Conservation (phyloP, 2,888 invertebrate genomes). For the Alloplasta piceator region DNA sequence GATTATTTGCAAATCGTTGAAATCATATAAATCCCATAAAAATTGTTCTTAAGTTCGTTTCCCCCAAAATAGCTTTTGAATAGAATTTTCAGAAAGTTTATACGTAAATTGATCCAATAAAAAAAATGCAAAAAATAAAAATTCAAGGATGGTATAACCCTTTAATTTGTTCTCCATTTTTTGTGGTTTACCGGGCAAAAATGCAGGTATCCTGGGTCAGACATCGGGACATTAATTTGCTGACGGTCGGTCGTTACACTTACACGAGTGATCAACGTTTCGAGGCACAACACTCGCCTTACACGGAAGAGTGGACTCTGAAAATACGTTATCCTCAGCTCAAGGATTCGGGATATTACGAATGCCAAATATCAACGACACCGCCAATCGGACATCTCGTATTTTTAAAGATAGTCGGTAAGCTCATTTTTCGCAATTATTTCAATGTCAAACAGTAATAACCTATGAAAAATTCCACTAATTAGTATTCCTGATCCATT, state of each 20-base stretch:
- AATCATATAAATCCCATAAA: too few species aligned
- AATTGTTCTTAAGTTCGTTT: too few species aligned
- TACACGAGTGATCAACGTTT: conserved; percentile 94
- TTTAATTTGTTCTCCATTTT: conserved; percentile 25
- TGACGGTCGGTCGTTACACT: conserved; percentile 90
- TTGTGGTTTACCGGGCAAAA: too few species aligned
- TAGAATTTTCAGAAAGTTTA: too few species aligned
- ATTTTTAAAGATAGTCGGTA: conserved; percentile 92
- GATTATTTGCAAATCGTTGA: too few species aligned
- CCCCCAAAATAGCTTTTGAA: too few species aligned
- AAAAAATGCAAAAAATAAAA: too few species aligned
- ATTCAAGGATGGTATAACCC: background rate
- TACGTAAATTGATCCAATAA: too few species aligned
- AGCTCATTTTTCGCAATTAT: conserved; percentile 79
- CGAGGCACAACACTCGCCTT: conserved; percentile 93
- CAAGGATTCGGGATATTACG: conserved; percentile 92
- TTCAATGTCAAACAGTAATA: background rate
- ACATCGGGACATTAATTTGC: conserved; percentile 89
- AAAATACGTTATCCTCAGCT: conserved; percentile 90
- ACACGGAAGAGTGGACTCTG: conserved; percentile 94
- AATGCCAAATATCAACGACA: conserved; percentile 96
- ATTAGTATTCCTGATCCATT: too few species aligned
- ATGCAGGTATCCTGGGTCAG: conserved; percentile 91
- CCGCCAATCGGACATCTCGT: conserved; percentile 94
- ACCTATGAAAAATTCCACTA: too few species aligned